Conservation (phyloP, 2,113 vertebrate species). For the Chaetodon auriga region DNA sequence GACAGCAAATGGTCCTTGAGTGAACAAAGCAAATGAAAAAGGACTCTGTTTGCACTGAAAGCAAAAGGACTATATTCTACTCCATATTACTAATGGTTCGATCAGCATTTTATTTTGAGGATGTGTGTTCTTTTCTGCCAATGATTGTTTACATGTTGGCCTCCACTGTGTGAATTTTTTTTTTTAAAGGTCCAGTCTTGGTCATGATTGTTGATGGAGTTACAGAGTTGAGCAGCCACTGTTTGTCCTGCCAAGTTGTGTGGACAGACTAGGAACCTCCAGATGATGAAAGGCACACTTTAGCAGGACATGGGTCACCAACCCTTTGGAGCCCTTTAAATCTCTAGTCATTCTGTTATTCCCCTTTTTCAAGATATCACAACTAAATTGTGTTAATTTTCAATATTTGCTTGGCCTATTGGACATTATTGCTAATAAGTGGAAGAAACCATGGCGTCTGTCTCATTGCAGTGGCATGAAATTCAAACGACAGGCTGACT, state of each 20-base stretch:
- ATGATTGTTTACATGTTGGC: not conserved
- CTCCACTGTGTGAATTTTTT: no score
- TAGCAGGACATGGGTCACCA: not conserved
- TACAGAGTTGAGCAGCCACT: not conserved
- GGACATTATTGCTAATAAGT: not conserved
- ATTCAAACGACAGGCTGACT: not conserved
- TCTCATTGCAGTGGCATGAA: not conserved
- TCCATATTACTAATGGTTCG: not conserved
- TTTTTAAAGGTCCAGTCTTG: not conserved
- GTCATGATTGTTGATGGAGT: not conserved
- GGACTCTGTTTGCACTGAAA: not conserved
- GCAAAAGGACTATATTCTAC: not conserved
- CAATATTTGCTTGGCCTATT: conserved; percentile 37
- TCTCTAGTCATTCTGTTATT: not conserved
- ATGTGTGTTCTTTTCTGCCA: not conserved
- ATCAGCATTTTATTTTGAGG: not conserved
- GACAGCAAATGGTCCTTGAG: not conserved
- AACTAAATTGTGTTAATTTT: conserved; percentile 18
- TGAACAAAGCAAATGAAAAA: not conserved
- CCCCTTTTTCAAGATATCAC: not conserved
- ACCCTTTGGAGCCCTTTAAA: not conserved
- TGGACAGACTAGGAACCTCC: not conserved
- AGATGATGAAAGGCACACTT: not conserved
- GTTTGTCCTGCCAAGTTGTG: not conserved
- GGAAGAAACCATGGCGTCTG: not conserved